A percentile compares a stretch with the other conserved stretches of the same genome.
Conservation (phyloP, 2,113 vertebrate genomes). For the Phylloscopus trochilus region DNA sequence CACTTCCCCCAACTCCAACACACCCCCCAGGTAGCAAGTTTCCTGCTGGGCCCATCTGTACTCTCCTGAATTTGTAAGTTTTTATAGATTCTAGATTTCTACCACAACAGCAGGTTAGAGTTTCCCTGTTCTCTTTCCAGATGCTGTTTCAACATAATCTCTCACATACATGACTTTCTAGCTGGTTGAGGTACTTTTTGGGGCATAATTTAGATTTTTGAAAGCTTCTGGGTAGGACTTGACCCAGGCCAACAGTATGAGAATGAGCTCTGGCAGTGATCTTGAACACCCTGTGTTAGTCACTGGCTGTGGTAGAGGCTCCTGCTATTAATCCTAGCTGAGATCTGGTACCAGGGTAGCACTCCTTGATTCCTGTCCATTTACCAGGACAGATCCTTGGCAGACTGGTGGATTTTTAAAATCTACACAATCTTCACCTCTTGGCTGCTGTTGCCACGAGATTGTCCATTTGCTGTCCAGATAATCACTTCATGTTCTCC, state of each 20-base stretch:
- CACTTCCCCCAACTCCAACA: background rate
- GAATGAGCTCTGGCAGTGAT: background rate
- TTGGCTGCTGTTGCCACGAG: background rate
- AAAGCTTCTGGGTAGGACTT: background rate
- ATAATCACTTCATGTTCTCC: background rate
- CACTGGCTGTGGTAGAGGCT: background rate
- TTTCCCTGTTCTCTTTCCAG: background rate
- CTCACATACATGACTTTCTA: background rate
- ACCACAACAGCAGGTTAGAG: background rate
- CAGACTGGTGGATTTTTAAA: background rate
- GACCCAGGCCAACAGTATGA: background rate
- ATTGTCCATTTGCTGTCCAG: background rate
- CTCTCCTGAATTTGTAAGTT: background rate
- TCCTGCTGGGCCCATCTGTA: slow-evolving; percentile 12
- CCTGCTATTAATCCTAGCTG: background rate
- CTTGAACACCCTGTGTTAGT: background rate
- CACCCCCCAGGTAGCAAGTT: background rate
- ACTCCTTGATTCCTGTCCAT: background rate
- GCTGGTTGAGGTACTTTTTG: background rate
- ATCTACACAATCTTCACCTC: background rate
- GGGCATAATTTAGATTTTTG: background rate
- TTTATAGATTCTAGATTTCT: background rate
- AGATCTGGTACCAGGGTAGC: background rate
- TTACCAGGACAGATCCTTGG: background rate
- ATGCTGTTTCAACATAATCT: background rate